phyloP scores from a whole-genome alignment of 2,888 invertebrate species.

The Scaptomyza cyrtandrae region DNA sequence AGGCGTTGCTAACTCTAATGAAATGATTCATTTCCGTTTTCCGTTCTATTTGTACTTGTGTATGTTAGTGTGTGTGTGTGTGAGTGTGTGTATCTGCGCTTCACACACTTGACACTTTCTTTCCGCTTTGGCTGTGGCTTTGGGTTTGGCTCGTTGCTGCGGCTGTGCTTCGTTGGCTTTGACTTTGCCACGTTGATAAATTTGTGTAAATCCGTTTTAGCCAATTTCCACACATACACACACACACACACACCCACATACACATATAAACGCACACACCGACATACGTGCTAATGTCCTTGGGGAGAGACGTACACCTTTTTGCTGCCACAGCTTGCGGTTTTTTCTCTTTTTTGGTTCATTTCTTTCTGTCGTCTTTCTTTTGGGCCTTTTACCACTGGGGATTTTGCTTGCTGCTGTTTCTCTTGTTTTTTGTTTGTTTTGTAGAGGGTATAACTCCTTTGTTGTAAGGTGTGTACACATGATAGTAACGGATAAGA shows the following conservation, averaged over 20 bases:
- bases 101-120: conserved; percentile 78
- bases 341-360: conserved; percentile 39
- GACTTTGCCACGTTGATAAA: conserved; percentile 79
- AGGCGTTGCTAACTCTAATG: conserved; percentile 82
- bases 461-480: not conserved
- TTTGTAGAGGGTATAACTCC: not conserved
- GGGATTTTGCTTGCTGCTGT: conserved; percentile 36
- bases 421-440: not conserved
- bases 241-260: conserved; percentile 35
- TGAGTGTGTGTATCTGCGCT: conserved; percentile 19
- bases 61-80: conserved; percentile 17
- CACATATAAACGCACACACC: not conserved
- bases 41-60: conserved; percentile 54
- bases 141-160: conserved; percentile 59
- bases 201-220: conserved; percentile 82
- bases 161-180: conserved; percentile 67
- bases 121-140: conserved; percentile 46
- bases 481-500: not conserved
- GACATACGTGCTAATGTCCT: conserved; percentile 68
- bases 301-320: conserved; percentile 72
- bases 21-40: conserved; percentile 84
- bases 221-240: conserved; percentile 71
- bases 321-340: conserved; percentile 63
- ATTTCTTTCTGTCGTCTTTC: conserved; percentile 1
- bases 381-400: conserved; percentile 37